These are phyloP conservation scores for Euphonia xanthogaster DNA, from an alignment of 2,797 vertebrate genomes.

Conservation along the genomic window DNA sequence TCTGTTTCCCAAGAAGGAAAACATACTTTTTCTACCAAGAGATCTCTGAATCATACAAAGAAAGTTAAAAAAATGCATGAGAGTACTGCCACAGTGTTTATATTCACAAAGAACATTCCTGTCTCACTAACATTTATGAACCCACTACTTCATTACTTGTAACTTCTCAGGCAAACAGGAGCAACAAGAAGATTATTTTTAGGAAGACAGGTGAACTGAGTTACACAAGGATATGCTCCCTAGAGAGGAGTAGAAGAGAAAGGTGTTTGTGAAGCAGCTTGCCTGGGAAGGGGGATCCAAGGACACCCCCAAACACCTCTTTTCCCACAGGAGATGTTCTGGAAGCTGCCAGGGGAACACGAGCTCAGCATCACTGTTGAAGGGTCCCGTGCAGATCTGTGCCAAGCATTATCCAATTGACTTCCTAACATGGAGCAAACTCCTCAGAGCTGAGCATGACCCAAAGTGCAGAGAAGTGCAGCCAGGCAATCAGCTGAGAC, in stretches of 20 bases:
- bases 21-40: background rate
- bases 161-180: background rate
- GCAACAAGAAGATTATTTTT: background rate
- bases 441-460: background rate
- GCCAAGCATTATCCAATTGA: background rate
- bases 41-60: background rate
- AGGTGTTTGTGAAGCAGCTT: background rate
- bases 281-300: background rate
- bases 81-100: background rate
- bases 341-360: background rate
- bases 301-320: accelerated
- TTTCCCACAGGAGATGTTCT: background rate
- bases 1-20: background rate
- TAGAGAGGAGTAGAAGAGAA: background rate
- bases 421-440: background rate
- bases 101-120: background rate
- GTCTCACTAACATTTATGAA: background rate
- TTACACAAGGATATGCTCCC: background rate
- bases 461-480: background rate
- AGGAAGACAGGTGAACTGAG: background rate
- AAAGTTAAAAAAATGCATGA: background rate
- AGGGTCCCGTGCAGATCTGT: accelerated
- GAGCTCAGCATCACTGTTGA: background rate
- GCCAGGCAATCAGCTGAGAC: background rate
- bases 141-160: background rate